Percentiles rank a stretch among this genome's conserved stretches.
Conservation (phyloP, 2,888 invertebrate genomes). For the Tholera decimalis region DNA sequence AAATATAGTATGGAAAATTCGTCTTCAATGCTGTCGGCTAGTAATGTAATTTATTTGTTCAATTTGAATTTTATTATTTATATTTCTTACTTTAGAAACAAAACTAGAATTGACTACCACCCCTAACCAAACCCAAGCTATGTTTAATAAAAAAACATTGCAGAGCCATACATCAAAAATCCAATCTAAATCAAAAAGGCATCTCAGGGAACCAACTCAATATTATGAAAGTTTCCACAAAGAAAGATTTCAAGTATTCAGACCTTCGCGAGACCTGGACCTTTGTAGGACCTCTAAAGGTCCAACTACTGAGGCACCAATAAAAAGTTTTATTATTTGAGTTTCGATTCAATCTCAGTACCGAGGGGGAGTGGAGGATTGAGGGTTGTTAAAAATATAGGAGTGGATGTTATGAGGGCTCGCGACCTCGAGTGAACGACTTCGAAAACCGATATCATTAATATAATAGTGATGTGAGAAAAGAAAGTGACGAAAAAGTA, state of each 20-base stretch:
- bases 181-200: conserved; percentile 31
- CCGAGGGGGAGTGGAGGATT: conserved; percentile 13
- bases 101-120: conserved; percentile 8
- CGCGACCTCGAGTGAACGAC: neutral
- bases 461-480: conserved; percentile 2
- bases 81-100: neutral
- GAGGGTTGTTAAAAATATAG: conserved; percentile 40
- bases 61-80: neutral
- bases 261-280: conserved; percentile 38
- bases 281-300: conserved; percentile 34
- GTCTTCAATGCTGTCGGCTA: too few relatives aligned
- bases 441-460: conserved; percentile 5
- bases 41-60: too few relatives aligned
- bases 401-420: conserved; percentile 23
- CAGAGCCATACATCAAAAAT: conserved; percentile 24
- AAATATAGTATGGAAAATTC: too few relatives aligned
- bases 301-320: conserved; percentile 35
- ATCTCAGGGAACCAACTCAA: conserved; percentile 18
- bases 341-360: conserved; percentile 42
- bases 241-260: conserved; percentile 50
- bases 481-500: conserved; percentile 4
- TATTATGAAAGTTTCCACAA: conserved; percentile 57
- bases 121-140: too few relatives aligned
- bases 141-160: conserved; percentile 18
- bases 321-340: conserved; percentile 57